A percentile compares a stretch with the other conserved stretches of the same genome.
These are phyloP conservation scores for Samia ricini DNA, from an alignment of 1,140 invertebrate genomes.

Conservation along the genomic window DNA sequence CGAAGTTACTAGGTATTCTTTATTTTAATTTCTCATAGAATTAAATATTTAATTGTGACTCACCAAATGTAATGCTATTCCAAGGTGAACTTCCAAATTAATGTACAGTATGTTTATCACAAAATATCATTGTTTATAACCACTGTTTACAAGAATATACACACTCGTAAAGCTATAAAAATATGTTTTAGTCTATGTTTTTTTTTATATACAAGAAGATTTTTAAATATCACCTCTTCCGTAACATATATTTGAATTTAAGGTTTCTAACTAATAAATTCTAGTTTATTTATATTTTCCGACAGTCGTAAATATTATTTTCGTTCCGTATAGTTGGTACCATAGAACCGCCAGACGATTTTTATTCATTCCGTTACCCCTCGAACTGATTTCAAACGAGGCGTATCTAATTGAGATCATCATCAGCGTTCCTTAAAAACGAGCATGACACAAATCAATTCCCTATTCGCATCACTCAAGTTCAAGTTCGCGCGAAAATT, in stretches of 20 bases:
- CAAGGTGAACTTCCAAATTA: neutral
- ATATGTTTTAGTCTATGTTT: slow-evolving; percentile 7
- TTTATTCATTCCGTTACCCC: slow-evolving; percentile 67
- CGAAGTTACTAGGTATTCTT: neutral
- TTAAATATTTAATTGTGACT: neutral
- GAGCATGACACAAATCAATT: slow-evolving; percentile 66
- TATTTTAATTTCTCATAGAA: no score
- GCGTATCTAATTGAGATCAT: slow-evolving; percentile 70
- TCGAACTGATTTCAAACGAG: slow-evolving; percentile 55
- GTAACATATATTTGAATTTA: slow-evolving; percentile 51
- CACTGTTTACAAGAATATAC: slow-evolving; percentile 19
- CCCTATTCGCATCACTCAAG: slow-evolving; percentile 42
- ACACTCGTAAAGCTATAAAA: slow-evolving; percentile 2
- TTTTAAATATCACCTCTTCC: slow-evolving; percentile 54
- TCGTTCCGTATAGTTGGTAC: slow-evolving; percentile 46
- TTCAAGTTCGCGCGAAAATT: slow-evolving; percentile 60
- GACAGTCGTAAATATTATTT: slow-evolving; percentile 32
- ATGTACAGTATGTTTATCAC: slow-evolving; percentile 11
- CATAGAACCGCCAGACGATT: slow-evolving; percentile 55
- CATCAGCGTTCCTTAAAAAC: slow-evolving; percentile 49
- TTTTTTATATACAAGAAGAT: neutral
- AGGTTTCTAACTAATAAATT: slow-evolving; percentile 38
- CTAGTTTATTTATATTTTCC: slow-evolving; percentile 50
- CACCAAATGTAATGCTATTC: neutral
- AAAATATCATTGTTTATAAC: slow-evolving; percentile 11